Evolutionary conservation across 2,888 invertebrate genomes (phyloP), one percentile per base, ranked within the genome.

Genomic region (Imbricaverruca yamaguchii): DNA sequence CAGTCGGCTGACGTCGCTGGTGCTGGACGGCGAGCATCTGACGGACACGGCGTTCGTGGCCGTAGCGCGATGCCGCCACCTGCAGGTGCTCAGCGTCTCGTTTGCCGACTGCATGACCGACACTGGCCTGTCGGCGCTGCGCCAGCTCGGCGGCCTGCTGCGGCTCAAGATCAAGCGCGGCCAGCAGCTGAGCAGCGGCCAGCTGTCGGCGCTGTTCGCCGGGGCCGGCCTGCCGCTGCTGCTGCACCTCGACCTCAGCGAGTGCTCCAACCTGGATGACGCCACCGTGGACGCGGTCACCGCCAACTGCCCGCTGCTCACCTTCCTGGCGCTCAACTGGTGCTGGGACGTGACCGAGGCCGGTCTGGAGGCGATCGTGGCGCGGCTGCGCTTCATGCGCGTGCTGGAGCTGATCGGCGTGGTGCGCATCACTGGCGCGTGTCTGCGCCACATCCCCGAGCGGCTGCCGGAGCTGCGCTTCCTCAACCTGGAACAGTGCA

Each of bases 321-420:
- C 81, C 21, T 78, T 80, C 23, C 77, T 84, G 55, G 83, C 81
- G 63, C 81, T 84, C 53, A 82, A 81, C 65, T 84, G 84, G 84
- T 84, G 84, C 79, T 83, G 83, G 83, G 83, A 84, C 10, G 80
- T 84, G n/a, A 83, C 84, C 15, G 84, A 84, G 55, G 74, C n/a
- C 55, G 84, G 84, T 3, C 67, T 84, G 1, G 81, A 80, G 65
- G 61, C 81, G 57, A 80, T 84, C 53, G 82, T 83, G 4, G 63
- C 63, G 77, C 65, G 65, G 13, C 83, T 83, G 78, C 80, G 80
- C 18, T 77, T 56, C 9, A n/a, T 83, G 56, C 81, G 81, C 69
- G 81, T 82, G 15, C 65, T 83, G 21, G 82, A 82, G 65, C 74
- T 83, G 25, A 81, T 83, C 12, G 83, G 83, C n/a, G 81, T 83